Conservation (phyloP, 2,113 vertebrate genomes). For the Bothrops jararaca region DNA sequence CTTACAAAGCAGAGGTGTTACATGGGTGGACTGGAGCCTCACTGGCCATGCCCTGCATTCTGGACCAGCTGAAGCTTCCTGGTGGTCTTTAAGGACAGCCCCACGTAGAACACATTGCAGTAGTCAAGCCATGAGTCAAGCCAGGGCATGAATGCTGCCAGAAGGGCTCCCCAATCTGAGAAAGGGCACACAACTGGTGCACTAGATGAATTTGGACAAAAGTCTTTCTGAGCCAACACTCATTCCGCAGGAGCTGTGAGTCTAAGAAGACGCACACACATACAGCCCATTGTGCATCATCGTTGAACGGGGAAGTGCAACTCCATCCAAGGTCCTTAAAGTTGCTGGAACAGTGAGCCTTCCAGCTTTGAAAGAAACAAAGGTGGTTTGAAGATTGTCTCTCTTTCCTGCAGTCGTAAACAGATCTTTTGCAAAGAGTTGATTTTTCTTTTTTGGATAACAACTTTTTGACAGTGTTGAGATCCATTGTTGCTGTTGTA, state of each 20-base stretch:
- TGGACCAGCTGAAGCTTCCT: too few relatives aligned
- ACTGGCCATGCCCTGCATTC: neutral
- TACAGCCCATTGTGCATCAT: too few relatives aligned
- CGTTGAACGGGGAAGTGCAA: too few relatives aligned
- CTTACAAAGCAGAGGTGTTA: neutral
- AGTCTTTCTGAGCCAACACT: too few relatives aligned
- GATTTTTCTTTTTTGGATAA: neutral
- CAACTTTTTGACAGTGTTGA: neutral
- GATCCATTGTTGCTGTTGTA: neutral
- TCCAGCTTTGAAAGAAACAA: neutral
- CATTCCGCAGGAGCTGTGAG: too few relatives aligned
- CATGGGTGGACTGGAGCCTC: neutral
- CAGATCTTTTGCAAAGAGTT: neutral
- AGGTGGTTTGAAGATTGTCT: neutral
- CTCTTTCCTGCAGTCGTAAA: neutral
- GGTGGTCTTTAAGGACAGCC: too few relatives aligned
- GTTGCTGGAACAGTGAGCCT: neutral
- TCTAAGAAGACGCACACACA: too few relatives aligned
- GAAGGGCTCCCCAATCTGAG: too few relatives aligned
- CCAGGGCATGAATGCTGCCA: too few relatives aligned
- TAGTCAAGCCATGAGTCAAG: neutral
- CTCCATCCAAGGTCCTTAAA: too few relatives aligned
- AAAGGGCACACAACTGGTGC: too few relatives aligned
- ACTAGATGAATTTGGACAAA: too few relatives aligned
- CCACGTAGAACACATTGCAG: neutral